Base-by-base conservation (phyloP, 2,888 invertebrate species). In the Mimumesa dahlbomi region DNA sequence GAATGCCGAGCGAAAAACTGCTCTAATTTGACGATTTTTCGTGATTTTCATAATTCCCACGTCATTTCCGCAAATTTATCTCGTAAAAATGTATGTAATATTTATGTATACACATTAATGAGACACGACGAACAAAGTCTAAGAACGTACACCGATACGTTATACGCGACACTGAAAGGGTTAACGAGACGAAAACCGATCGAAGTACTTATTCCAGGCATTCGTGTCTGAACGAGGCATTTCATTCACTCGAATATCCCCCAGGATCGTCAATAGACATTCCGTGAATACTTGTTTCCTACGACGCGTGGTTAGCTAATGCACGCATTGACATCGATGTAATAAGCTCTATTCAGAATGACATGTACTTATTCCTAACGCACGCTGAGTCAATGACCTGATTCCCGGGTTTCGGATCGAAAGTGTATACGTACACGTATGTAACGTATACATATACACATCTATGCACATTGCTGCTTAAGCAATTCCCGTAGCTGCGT, bases 241-340 rank as follows among this genome's bases (percentile, higher is more conserved):
- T 50, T 29, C 34, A 21, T 49, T 45, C 50, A 19, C 42, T 49
- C 16, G 49, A 45, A 22, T 19, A 31, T 49, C 11, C 36, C 2
- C 49, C 25, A 2, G 18, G 9, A 29, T 13, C 34, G 21, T 43
- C 34, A 40, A 54, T 56, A 42, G 42, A 16, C 31, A 14, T 18
- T 11, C 19, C 1, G 25, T 13, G 58, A 48, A 43, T 53, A 38
- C 21, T 40, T 34, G 13, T 31, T 25, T 13, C 19, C 31, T 14
- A 45, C 18, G 25, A 31, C 46, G 31, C 42, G 19, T 19, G 22
- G 31, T 16, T 42, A 36, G 59, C 48, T 67, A 69, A 67, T 31
- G 38, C 38, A 16, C 52, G 68, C 49, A 54, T 54, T 43, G 59
- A 38, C 43, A 38, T 67, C 52, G n/a, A 31, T 31, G 66, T 43